phyloP scores from a whole-genome alignment of 2,113 vertebrate species.

The Hydrochoerus hydrochaeris region DNA sequence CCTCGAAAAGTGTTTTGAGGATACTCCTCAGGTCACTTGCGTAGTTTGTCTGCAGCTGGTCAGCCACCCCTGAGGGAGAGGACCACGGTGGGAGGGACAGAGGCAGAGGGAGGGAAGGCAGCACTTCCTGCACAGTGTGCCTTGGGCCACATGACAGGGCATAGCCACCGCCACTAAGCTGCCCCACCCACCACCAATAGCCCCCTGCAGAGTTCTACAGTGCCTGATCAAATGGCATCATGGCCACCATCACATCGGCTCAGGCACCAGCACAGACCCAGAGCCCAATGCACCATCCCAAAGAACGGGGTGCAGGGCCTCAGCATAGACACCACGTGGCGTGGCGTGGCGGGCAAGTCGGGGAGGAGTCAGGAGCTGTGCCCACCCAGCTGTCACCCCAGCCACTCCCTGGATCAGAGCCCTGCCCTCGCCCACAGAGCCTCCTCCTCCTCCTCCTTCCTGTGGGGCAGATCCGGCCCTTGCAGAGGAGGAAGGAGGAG shows the following conservation, averaged over 20 bases:
- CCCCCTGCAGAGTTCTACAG: neutral
- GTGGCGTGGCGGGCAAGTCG: neutral
- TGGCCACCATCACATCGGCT: neutral
- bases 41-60: slow-evolving; percentile 99
- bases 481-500: neutral
- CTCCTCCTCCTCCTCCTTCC: neutral
- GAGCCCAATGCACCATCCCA: neutral
- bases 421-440: too few species aligned
- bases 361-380: neutral
- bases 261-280: neutral
- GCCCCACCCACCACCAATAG: neutral
- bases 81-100: neutral
- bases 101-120: neutral
- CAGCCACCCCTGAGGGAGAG: slow-evolving; percentile 91
- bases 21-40: slow-evolving; percentile 98
- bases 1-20: slow-evolving; percentile 98
- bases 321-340: neutral
- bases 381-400: neutral
- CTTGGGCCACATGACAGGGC: neutral
- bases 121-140: neutral
- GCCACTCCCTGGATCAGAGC: neutral
- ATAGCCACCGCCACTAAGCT: neutral
- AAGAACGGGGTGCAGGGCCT: too few species aligned
- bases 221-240: neutral
- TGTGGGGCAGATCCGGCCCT: neutral